Conservation (phyloP, 2,797 vertebrate genomes). For the Pyrocephalus nanus region DNA sequence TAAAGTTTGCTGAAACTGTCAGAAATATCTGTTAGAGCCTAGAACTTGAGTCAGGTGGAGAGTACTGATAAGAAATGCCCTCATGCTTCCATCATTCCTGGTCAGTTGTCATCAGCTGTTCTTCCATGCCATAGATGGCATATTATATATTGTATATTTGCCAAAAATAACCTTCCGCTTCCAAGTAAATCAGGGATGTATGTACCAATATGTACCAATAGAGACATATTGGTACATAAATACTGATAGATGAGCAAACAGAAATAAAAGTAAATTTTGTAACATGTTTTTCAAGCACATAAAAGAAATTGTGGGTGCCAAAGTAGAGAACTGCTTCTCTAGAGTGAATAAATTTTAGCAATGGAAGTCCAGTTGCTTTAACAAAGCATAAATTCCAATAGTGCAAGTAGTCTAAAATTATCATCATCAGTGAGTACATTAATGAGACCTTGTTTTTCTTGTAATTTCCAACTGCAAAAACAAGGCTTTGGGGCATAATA, state of each 20-base stretch:
- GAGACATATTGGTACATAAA: background rate
- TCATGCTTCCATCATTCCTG: background rate
- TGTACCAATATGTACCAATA: too few relatives aligned
- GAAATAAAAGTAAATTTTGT: slow-evolving; percentile 6
- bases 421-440: slow-evolving; percentile 33
- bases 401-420: slow-evolving; percentile 53
- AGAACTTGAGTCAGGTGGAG: background rate
- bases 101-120: background rate
- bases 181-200: background rate
- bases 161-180: background rate
- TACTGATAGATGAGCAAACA: background rate
- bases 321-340: slow-evolving; percentile 15
- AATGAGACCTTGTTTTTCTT: slow-evolving; percentile 63
- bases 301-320: background rate
- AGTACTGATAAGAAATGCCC: background rate
- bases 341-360: slow-evolving; percentile 26
- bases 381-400: slow-evolving; percentile 19
- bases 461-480: slow-evolving; percentile 54
- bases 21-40: background rate
- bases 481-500: slow-evolving; percentile 62
- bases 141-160: background rate
- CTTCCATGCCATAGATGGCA: background rate
- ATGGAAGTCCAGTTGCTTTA: slow-evolving; percentile 39
- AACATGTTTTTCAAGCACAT: slow-evolving; percentile 33
- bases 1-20: background rate